Base-by-base conservation (phyloP, 2,888 invertebrate genomes). In the Leptopilina myrica region DNA sequence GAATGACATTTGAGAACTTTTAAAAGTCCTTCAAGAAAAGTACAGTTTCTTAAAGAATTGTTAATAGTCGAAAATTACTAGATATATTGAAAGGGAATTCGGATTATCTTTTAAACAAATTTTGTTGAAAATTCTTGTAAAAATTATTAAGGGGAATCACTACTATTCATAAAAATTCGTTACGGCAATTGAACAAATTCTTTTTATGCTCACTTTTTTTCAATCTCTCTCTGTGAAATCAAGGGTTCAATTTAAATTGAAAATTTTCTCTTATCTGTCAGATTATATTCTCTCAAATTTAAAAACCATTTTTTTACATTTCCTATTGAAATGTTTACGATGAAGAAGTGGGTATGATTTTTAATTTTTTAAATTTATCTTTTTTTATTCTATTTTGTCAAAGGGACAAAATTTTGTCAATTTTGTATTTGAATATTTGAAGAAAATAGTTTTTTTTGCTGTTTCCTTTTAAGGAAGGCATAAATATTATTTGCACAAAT, bases 401-500 rank as follows among this genome's bases (percentile, higher is more conserved):
- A 1, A 20, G 20, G 3, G n/a, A n/a, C n/a, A n/a, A n/a, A n/a
- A n/a, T n/a, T n/a, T n/a, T n/a, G n/a, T n/a, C n/a, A n/a, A n/a
- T n/a, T n/a, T 33, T 33, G 33, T 33, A 4, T 33, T 4, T 33
- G 33, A 33, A 33, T 33, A 33, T 33, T 12, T 12, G 2, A 14
- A 69, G 15, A 26, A 7, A 2, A 49, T 6, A 49, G 26, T 5
- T n/a, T n/a, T n/a, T n/a, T n/a, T n/a, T n/a, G n/a, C 5, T 15
- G 15, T 67, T 26, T 53, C 20, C 1, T 73, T 33, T 53, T 56
- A n/a, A 26, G 0, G 26, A 43, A n/a, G 9, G 9, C n/a, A n/a
- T 53, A 14, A 73, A 73, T 53, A 56, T 49, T 4, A 33, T 73
- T n/a, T 73, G n/a, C 56, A 14, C 12, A 73, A 73, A 73, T 33